Evolutionary conservation across 2,113 vertebrate genomes (phyloP).

Genomic region (Limanda limanda): DNA sequence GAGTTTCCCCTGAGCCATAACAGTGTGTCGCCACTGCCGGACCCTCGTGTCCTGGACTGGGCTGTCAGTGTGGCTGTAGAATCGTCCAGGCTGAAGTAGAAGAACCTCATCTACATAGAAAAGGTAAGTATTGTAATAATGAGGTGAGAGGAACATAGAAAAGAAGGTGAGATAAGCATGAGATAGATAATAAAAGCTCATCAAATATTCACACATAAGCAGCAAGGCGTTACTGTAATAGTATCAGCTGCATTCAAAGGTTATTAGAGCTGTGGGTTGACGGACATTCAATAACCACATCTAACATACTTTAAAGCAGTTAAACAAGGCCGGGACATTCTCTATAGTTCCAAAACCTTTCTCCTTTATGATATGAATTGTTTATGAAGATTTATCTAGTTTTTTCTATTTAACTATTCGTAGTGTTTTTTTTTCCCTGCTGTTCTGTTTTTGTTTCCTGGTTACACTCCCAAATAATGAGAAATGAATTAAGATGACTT

Average conservation of each 20-base stretch:
- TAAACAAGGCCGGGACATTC: no score
- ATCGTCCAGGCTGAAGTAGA: constrained; percentile 69
- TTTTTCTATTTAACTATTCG: no score
- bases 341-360: no score
- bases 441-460: no score
- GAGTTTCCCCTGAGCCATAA: constrained; percentile 64
- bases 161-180: neutral
- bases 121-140: neutral
- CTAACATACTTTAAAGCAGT: neutral
- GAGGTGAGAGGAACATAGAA: neutral
- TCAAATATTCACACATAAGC: neutral
- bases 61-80: constrained; percentile 45
- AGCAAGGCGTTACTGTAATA: no score
- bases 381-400: no score
- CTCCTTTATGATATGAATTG: no score
- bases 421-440: no score
- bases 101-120: constrained; percentile 76
- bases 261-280: neutral
- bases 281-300: neutral
- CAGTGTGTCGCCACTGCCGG: constrained; percentile 58
- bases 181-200: neutral
- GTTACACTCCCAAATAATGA: no score
- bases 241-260: neutral
- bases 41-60: constrained; percentile 47
- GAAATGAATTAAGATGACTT: no score